phyloP scores from a whole-genome alignment of 2,797 vertebrate genomes.

The Pitangus sulphuratus region DNA sequence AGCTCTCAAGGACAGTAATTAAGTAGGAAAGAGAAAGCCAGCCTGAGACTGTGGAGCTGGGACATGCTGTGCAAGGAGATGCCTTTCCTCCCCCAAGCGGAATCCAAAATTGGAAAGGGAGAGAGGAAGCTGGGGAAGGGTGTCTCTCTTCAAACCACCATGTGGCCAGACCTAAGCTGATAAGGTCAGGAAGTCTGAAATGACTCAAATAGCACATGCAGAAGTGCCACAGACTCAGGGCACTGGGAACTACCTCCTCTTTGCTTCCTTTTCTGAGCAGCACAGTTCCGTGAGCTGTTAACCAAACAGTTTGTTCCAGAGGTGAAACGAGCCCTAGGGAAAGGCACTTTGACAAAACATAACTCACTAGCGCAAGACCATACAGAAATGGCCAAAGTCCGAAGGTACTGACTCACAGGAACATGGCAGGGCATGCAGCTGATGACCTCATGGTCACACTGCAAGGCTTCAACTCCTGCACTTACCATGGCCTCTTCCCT shows the following conservation, averaged over 20 bases:
- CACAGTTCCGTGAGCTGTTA: neutral
- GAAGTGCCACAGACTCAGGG: neutral
- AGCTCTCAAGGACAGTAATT: neutral
- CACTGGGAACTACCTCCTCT: neutral
- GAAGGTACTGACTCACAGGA: neutral
- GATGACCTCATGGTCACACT: neutral
- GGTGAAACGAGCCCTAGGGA: neutral
- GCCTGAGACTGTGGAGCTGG: neutral
- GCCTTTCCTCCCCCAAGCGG: neutral
- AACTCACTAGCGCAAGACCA: neutral
- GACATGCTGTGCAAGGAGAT: neutral
- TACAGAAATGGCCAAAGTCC: neutral
- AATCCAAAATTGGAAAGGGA: neutral
- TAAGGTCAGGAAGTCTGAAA: conserved; percentile 18
- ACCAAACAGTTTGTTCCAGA: neutral
- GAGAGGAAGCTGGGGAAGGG: conserved; percentile 23
- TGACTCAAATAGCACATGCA: neutral
- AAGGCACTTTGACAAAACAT: neutral
- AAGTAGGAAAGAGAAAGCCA: neutral
- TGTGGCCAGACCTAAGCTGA: neutral
- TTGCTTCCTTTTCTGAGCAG: neutral
- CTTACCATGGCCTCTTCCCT: neutral
- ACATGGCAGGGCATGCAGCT: neutral
- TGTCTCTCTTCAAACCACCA: neutral
- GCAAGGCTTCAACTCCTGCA: neutral